Percentiles rank a stretch among this genome's conserved stretches.
phyloP scores from a whole-genome alignment of 2,888 invertebrate genomes.

The Cetonia aurata region DNA sequence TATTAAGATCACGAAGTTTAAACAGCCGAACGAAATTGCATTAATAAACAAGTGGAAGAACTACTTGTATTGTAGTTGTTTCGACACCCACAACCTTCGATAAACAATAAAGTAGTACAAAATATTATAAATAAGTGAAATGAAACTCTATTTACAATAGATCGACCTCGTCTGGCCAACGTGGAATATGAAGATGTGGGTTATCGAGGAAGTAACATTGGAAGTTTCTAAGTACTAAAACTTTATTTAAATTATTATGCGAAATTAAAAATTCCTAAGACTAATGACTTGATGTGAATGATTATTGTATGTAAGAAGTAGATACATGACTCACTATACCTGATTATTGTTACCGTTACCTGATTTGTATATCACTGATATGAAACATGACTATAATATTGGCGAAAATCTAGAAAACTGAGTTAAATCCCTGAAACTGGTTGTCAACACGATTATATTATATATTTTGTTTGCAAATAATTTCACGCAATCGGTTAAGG shows the following conservation, averaged over 20 bases:
- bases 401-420: constrained; percentile 27
- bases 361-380: constrained; percentile 56
- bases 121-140: constrained; percentile 33
- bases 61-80: constrained; percentile 47
- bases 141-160: constrained; percentile 44
- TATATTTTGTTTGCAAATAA: background rate
- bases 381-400: constrained; percentile 47
- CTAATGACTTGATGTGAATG: constrained; percentile 51
- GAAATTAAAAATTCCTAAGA: constrained; percentile 30
- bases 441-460: constrained; percentile 26
- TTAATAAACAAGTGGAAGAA: constrained; percentile 57
- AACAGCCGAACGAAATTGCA: constrained; percentile 43
- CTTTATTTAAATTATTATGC: constrained; percentile 28
- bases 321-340: constrained; percentile 50
- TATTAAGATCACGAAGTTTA: constrained; percentile 31
- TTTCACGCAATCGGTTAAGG: too few species aligned
- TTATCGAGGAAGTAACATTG: constrained; percentile 55
- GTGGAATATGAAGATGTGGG: constrained; percentile 34
- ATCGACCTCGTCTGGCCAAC: constrained; percentile 38
- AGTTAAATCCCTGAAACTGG: constrained; percentile 37
- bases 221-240: constrained; percentile 56
- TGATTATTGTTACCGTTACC: constrained; percentile 52
- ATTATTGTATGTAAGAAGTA: constrained; percentile 44
- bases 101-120: constrained; percentile 20
- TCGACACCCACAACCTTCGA: constrained; percentile 41